Conservation (phyloP, 2,113 vertebrate genomes). For the Takifugu bimaculatus region DNA sequence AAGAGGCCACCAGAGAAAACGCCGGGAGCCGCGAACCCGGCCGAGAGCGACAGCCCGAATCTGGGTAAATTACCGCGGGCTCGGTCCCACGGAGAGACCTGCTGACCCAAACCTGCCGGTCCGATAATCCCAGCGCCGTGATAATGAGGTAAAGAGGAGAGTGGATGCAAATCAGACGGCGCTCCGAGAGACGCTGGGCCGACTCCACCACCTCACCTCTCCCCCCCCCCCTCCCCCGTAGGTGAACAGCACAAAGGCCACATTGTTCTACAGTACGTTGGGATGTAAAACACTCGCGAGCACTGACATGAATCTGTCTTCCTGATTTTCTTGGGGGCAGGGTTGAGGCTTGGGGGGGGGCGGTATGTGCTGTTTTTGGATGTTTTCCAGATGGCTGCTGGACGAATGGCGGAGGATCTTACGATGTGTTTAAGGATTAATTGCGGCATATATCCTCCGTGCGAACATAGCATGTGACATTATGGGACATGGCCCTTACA, state of each 20-base stretch:
- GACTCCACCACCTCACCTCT: too few relatives aligned
- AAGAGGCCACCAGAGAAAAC: conserved; percentile 45
- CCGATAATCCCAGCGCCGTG: conserved; percentile 24
- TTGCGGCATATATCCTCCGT: conserved; percentile 36
- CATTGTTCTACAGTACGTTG: conserved; percentile 41
- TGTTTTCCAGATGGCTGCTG: conserved; percentile 41
- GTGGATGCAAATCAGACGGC: conserved; percentile 43
- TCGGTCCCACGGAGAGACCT: conserved; percentile 30
- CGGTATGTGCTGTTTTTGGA: conserved; percentile 50
- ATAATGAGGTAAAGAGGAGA: conserved; percentile 38
- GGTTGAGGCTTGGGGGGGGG: background rate
- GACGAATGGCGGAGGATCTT: conserved; percentile 39
- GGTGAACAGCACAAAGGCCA: conserved; percentile 43
- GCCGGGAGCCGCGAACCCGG: conserved; percentile 40
- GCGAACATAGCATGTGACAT: conserved; percentile 36
- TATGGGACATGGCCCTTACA: conserved; percentile 17
- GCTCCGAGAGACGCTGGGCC: background rate
- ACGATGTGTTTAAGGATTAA: conserved; percentile 61
- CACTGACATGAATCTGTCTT: conserved; percentile 62
- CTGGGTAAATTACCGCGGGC: conserved; percentile 28
- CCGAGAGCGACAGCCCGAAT: conserved; percentile 43
- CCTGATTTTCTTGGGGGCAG: conserved; percentile 31
- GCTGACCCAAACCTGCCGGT: conserved; percentile 36
- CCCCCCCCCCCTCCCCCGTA: conserved; percentile 2
- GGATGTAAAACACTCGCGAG: conserved; percentile 47